Conservation (phyloP, 2,113 vertebrate genomes). For the Astatotilapia flaviijosephi region DNA sequence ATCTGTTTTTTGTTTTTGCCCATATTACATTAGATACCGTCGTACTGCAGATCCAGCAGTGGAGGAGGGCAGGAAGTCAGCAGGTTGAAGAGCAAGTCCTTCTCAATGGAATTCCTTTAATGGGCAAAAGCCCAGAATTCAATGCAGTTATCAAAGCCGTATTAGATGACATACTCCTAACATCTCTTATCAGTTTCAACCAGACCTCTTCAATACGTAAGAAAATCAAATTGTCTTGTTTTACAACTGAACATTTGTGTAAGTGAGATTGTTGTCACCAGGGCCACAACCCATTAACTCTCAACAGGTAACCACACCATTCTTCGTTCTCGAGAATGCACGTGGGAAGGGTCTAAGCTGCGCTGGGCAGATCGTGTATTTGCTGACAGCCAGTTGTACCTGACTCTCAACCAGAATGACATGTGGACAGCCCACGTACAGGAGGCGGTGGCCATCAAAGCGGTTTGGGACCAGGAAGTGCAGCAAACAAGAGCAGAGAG, state of each 20-base stretch:
- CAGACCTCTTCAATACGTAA: slow-evolving; percentile 18
- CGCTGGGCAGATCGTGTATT: slow-evolving; percentile 43
- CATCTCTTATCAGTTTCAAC: neutral
- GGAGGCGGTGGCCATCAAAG: slow-evolving; percentile 14
- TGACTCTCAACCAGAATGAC: slow-evolving; percentile 30
- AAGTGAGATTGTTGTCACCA: neutral
- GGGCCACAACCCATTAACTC: neutral
- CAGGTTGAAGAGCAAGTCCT: slow-evolving; percentile 20
- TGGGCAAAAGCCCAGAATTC: neutral
- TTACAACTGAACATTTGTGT: neutral
- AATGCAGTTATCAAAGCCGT: neutral
- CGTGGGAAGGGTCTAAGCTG: slow-evolving; percentile 35
- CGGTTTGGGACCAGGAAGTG: slow-evolving; percentile 11
- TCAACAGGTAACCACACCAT: slow-evolving; percentile 32
- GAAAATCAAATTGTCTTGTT: neutral
- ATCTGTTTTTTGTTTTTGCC: neutral
- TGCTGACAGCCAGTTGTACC: slow-evolving; percentile 25
- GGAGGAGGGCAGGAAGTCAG: slow-evolving; percentile 19
- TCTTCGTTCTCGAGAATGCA: slow-evolving; percentile 43
- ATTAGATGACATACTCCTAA: neutral
- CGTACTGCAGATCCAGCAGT: slow-evolving; percentile 41
- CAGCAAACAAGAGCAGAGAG: neutral
- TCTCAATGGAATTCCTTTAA: slow-evolving; percentile 25
- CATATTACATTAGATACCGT: slow-evolving; percentile 15
- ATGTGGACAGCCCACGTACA: slow-evolving; percentile 29